phyloP scores from a whole-genome alignment of 2,797 vertebrate species.

The Lagocephalus sceleratus region DNA sequence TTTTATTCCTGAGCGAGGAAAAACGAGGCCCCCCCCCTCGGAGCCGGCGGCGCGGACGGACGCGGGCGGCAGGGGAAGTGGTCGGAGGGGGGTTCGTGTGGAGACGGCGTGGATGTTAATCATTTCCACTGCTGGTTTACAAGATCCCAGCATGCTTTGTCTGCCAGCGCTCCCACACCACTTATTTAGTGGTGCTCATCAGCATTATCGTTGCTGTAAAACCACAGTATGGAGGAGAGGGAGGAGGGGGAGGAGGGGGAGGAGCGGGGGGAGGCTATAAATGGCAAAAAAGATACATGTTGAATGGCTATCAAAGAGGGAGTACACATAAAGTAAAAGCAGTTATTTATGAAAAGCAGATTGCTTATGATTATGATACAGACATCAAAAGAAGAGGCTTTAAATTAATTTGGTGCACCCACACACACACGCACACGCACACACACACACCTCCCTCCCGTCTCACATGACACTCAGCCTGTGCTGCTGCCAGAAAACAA shows the following conservation, averaged over 20 bases:
- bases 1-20: slow-evolving; percentile 26
- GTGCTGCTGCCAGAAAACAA: slow-evolving; percentile 50
- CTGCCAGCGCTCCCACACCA: slow-evolving; percentile 36
- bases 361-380: slow-evolving; percentile 30
- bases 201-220: slow-evolving; percentile 34
- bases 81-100: slow-evolving; percentile 31
- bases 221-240: slow-evolving; percentile 11
- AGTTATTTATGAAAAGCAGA: slow-evolving; percentile 18
- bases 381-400: slow-evolving; percentile 8
- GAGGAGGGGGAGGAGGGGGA: not conserved
- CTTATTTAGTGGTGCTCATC: slow-evolving; percentile 52
- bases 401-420: slow-evolving; percentile 18
- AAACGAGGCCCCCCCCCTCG: slow-evolving; percentile 37
- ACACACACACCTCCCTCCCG: slow-evolving; percentile 1
- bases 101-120: slow-evolving; percentile 57
- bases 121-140: slow-evolving; percentile 62
- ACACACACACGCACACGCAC: no score
- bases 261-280: slow-evolving; percentile 8
- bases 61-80: not conserved
- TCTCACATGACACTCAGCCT: slow-evolving; percentile 28
- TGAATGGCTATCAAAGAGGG: slow-evolving; percentile 4
- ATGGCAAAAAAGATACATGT: slow-evolving; percentile 7
- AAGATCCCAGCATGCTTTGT: slow-evolving; percentile 55
- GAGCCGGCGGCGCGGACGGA: no score
- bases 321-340: slow-evolving; percentile 9